Percentiles rank a stretch among this genome's conserved stretches.
These are phyloP conservation scores for Julus scanicus DNA, from an alignment of 2,888 invertebrate genomes.

Conservation along the genomic window DNA sequence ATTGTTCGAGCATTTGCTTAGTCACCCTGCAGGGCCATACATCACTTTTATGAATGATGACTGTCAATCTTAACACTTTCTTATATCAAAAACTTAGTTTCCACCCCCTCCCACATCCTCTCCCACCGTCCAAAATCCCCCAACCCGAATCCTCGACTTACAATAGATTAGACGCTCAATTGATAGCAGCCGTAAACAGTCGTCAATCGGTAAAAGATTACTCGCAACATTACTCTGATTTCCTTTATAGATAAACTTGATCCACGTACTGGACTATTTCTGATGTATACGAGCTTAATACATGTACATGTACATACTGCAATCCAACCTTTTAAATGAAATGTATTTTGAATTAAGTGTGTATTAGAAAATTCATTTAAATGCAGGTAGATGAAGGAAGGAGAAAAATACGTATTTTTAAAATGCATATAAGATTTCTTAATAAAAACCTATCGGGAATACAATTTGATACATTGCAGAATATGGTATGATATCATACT, in stretches of 20 bases:
- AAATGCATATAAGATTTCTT: too few relatives aligned
- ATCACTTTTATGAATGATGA: slow-evolving; percentile 33
- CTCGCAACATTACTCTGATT: background rate
- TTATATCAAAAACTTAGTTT: slow-evolving; percentile 27
- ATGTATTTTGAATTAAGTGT: too few relatives aligned
- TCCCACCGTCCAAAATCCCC: background rate
- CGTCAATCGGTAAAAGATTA: slow-evolving; percentile 3
- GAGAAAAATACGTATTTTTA: too few relatives aligned
- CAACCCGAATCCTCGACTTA: background rate
- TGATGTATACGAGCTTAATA: too few relatives aligned
- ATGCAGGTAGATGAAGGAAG: too few relatives aligned
- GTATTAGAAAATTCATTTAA: too few relatives aligned
- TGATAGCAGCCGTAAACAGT: slow-evolving; percentile 3
- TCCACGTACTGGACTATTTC: background rate
- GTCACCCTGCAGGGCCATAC: slow-evolving; percentile 48
- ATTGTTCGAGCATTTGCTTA: slow-evolving; percentile 51
- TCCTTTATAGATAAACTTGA: background rate
- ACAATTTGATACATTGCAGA: too few relatives aligned
- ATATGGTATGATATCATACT: too few relatives aligned
- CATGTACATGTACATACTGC: too few relatives aligned
- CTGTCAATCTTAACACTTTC: slow-evolving; percentile 33
- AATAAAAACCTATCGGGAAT: too few relatives aligned
- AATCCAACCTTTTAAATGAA: too few relatives aligned
- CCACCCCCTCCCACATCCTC: background rate
- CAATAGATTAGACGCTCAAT: background rate